A percentile compares a stretch with the other conserved stretches of the same genome.
Conservation (phyloP, 1,140 invertebrate species). For the Drosophila jambulina region DNA sequence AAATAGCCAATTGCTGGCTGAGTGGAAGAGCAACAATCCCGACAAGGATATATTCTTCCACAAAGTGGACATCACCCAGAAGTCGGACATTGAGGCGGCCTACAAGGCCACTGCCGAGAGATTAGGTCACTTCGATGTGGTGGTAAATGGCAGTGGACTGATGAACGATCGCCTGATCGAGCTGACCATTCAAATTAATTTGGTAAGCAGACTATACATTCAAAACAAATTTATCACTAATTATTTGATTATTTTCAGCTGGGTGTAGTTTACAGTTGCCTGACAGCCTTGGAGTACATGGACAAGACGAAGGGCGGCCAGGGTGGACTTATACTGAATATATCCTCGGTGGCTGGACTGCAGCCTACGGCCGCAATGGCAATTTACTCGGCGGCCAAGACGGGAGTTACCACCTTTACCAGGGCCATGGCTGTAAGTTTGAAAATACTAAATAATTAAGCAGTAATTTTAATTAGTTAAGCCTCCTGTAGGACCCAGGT, state of each 20-base stretch:
- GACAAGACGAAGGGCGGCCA: conserved; percentile 86
- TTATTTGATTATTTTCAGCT: conserved; percentile 23
- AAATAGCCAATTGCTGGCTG: conserved; percentile 38
- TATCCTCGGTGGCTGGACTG: conserved; percentile 88
- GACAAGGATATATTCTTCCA: conserved; percentile 41
- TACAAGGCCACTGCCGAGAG: conserved; percentile 50
- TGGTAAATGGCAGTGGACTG: conserved; percentile 72
- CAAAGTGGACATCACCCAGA: conserved; percentile 67
- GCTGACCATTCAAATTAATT: conserved; percentile 64
- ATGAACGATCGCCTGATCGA: conserved; percentile 63
- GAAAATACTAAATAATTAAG: neutral
- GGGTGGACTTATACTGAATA: conserved; percentile 88
- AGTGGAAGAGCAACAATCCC: conserved; percentile 36
- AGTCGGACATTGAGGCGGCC: conserved; percentile 54
- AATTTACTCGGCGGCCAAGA: conserved; percentile 85
- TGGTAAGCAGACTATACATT: conserved; percentile 26
- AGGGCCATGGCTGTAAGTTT: conserved; percentile 65
- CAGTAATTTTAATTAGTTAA: no score
- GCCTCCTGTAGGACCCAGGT: conserved; percentile 34
- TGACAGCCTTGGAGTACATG: conserved; percentile 84
- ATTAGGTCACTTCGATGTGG: conserved; percentile 61
- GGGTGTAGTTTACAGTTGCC: conserved; percentile 64
- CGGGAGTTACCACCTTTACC: conserved; percentile 85
- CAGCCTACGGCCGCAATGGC: conserved; percentile 64
- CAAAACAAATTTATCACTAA: neutral